Evolutionary conservation across 2,888 invertebrate species (phyloP).

Genomic region (Asteroscopus sphinx): DNA sequence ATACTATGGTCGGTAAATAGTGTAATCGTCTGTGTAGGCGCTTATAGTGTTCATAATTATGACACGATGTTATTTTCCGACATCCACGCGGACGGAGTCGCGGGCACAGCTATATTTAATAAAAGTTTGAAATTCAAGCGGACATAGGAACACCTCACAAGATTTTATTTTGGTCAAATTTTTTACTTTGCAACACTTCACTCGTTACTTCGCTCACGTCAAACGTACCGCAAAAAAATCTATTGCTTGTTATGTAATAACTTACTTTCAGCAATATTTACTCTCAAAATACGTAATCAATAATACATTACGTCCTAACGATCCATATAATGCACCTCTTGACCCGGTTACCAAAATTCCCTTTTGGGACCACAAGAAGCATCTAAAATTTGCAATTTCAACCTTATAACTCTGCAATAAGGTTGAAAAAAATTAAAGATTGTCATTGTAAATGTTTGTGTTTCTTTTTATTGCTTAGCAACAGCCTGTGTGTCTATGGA

Average conservation of each 20-base stretch:
- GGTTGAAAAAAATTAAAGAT: slow-evolving; percentile 34
- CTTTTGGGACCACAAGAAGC: slow-evolving; percentile 31
- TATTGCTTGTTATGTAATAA: background rate
- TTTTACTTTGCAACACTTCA: too few relatives aligned
- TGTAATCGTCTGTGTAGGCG: too few relatives aligned
- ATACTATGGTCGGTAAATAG: too few relatives aligned
- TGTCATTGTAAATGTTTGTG: slow-evolving; percentile 64
- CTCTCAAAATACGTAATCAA: slow-evolving; percentile 59
- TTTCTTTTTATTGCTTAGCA: slow-evolving; percentile 76
- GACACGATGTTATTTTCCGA: too few relatives aligned
- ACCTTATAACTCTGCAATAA: slow-evolving; percentile 57
- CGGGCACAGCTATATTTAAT: too few relatives aligned
- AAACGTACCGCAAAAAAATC: too few relatives aligned
- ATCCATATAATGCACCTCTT: slow-evolving; percentile 64
- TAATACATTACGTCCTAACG: slow-evolving; percentile 64
- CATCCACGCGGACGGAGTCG: too few relatives aligned
- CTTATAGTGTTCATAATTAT: too few relatives aligned
- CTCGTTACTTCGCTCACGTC: too few relatives aligned
- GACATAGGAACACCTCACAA: too few relatives aligned
- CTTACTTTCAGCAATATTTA: background rate
- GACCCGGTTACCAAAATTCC: slow-evolving; percentile 64
- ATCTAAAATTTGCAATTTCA: slow-evolving; percentile 38
- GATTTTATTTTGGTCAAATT: too few relatives aligned
- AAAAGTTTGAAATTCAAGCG: too few relatives aligned
- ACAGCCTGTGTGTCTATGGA: slow-evolving; percentile 67